phyloP scores from a whole-genome alignment of 2,888 invertebrate species.

The Pimpla rufipes region DNA sequence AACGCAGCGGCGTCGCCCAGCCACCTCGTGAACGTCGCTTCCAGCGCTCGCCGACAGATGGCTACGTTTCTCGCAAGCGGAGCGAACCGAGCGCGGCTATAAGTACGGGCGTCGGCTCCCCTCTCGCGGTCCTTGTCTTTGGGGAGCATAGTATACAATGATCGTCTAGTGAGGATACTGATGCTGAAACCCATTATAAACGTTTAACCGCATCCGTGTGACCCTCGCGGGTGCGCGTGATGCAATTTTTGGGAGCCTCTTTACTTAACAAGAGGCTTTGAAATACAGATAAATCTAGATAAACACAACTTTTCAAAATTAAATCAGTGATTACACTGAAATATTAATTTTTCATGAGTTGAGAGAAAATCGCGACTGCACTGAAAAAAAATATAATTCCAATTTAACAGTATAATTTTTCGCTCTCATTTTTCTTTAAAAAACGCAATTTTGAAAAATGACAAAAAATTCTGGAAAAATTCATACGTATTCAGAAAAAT shows the following conservation, averaged over 20 bases:
- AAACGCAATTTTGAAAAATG: too few relatives aligned
- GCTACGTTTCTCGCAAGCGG: conserved; percentile 72
- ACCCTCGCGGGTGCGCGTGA: conserved; percentile 85
- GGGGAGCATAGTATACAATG: conserved; percentile 95
- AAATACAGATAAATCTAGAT: conserved; percentile 8
- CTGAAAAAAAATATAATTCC: too few relatives aligned
- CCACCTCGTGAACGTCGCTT: not conserved
- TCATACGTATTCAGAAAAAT: too few relatives aligned
- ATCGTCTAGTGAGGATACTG: conserved; percentile 94
- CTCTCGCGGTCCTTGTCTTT: conserved; percentile 90
- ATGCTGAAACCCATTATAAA: conserved; percentile 91
- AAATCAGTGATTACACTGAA: not conserved
- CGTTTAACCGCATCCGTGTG: conserved; percentile 87
- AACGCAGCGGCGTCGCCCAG: not conserved
- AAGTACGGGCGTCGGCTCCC: conserved; percentile 11
- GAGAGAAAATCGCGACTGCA: too few relatives aligned
- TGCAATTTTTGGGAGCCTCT: conserved; percentile 93
- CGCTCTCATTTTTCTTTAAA: not conserved
- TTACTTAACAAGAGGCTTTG: conserved; percentile 88
- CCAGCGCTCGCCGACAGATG: conserved; percentile 71
- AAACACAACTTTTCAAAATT: not conserved
- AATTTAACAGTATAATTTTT: too few relatives aligned
- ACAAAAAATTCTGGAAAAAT: too few relatives aligned
- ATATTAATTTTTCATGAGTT: too few relatives aligned
- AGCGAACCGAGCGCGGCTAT: conserved; percentile 3